phyloP scores from a whole-genome alignment of 1,140 invertebrate genomes.

The Danaus melanippus region DNA sequence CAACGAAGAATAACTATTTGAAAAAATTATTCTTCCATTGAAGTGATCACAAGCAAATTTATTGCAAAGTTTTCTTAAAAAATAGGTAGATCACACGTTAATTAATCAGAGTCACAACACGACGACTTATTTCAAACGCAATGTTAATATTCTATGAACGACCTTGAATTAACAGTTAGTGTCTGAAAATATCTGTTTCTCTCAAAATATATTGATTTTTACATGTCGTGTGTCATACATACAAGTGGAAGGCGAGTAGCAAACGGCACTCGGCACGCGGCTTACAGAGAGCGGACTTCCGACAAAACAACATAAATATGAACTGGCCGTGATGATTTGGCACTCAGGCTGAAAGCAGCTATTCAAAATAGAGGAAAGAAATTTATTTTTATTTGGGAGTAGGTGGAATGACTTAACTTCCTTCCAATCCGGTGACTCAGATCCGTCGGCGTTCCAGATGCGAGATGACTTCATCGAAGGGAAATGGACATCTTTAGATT shows the following conservation, averaged over 20 bases:
- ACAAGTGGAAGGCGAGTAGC: no score
- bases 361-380: slow-evolving; percentile 17
- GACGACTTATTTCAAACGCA: no score
- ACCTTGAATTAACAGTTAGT: no score
- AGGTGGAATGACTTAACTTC: slow-evolving; percentile 16
- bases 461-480: slow-evolving; percentile 14
- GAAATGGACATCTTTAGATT: slow-evolving; percentile 3
- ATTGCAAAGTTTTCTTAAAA: neutral
- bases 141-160: no score
- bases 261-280: neutral
- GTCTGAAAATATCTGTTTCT: no score
- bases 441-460: slow-evolving; percentile 14
- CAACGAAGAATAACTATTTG: slow-evolving; percentile 2
- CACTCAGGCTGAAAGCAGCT: slow-evolving; percentile 10
- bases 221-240: no score
- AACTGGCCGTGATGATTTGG: slow-evolving; percentile 16
- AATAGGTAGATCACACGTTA: neutral
- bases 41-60: neutral
- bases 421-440: slow-evolving; percentile 16
- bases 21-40: slow-evolving; percentile 2
- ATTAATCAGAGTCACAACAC: neutral
- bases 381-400: slow-evolving; percentile 20
- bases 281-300: slow-evolving; percentile 10
- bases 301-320: slow-evolving; percentile 16
- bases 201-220: no score